Base-by-base conservation (phyloP, 1,140 invertebrate genomes). In the Zaprionus gabonicus region DNA sequence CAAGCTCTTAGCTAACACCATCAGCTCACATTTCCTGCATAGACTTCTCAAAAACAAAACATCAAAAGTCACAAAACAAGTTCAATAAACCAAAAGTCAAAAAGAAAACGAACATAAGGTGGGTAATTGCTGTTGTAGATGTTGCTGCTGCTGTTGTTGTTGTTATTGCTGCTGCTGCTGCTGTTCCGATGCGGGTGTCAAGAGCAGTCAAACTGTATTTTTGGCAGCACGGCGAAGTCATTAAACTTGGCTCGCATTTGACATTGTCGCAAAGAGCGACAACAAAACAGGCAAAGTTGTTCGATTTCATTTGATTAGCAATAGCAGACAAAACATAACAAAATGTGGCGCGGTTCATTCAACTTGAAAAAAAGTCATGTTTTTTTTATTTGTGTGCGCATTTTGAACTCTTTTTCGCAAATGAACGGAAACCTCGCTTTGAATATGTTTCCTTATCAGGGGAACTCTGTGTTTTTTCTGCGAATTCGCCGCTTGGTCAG, bases 161-260 rank as follows among this genome's bases (percentile, higher is more conserved):
- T 59, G 27, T 49, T n/a, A n/a, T n/a, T n/a, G n/a, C n/a, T 63
- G 15, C 59, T 72, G 28, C 23, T 53, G 23, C 4, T 60, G 9
- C 51, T 38, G 27, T 41, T 49, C 56, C 46, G 53, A 49, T 64
- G 67, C 72, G 73, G 68, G 73, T 65, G 73, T 76, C 73, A 76
- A 76, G 73, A 76, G 68, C 73, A 76, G 73, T 76, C 73, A 76
- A 17, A 71, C 55, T 64, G 51, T 72, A 36, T 53, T 73, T 74
- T 74, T 70, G 66, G 66, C 66, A 36, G 20, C 44, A 34, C 34
- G 27, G 34, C 55, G 34, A 70, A 71, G 74, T 76, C 74, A 76
- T 76, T 76, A 76, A 76, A 76, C 74, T 76, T 76, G 74, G 70
- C 69, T 72, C 56, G 51, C 56, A 76, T 72, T 76, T 76, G 74